These are phyloP conservation scores for Zenarchopterus dispar DNA, from an alignment of 2,797 vertebrate species.

Conservation along the genomic window DNA sequence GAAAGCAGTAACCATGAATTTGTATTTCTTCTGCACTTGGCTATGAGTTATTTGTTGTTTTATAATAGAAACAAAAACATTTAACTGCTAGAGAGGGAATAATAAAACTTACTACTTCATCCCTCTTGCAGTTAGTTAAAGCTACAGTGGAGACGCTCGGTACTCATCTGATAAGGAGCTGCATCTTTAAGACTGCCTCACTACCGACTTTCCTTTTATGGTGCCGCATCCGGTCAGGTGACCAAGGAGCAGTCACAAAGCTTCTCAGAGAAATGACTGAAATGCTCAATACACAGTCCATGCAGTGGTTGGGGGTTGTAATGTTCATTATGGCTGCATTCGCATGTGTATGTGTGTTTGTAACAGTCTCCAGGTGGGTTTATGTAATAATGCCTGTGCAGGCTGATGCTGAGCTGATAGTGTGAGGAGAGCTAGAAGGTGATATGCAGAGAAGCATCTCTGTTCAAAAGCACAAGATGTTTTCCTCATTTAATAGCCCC, in stretches of 20 bases:
- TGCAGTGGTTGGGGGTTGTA: conserved; percentile 58
- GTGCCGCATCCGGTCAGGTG: conserved; percentile 84
- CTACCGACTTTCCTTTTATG: conserved; percentile 82
- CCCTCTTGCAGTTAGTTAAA: conserved; percentile 63
- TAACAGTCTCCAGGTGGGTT: conserved; percentile 70
- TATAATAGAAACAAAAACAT: conserved; percentile 16
- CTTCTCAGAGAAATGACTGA: conserved; percentile 82
- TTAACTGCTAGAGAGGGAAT: conserved; percentile 38
- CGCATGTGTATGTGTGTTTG: too few species aligned
- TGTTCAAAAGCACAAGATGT: conserved; percentile 43
- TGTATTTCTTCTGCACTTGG: neutral
- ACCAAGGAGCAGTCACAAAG: conserved; percentile 75
- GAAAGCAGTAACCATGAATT: neutral
- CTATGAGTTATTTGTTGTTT: conserved; percentile 6
- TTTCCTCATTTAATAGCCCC: conserved; percentile 43
- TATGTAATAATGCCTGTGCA: conserved; percentile 71
- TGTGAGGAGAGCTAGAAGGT: conserved; percentile 43
- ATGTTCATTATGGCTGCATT: conserved; percentile 36
- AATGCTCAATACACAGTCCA: conserved; percentile 73
- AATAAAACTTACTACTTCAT: conserved; percentile 49
- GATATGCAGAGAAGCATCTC: conserved; percentile 42
- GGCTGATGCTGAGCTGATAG: conserved; percentile 67
- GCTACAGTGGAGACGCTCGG: conserved; percentile 56
- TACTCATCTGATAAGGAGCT: conserved; percentile 51
- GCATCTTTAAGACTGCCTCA: conserved; percentile 82